These are phyloP conservation scores for Myrmophylax atrothorax DNA, from an alignment of 2,113 vertebrate species.

Conservation along the genomic window DNA sequence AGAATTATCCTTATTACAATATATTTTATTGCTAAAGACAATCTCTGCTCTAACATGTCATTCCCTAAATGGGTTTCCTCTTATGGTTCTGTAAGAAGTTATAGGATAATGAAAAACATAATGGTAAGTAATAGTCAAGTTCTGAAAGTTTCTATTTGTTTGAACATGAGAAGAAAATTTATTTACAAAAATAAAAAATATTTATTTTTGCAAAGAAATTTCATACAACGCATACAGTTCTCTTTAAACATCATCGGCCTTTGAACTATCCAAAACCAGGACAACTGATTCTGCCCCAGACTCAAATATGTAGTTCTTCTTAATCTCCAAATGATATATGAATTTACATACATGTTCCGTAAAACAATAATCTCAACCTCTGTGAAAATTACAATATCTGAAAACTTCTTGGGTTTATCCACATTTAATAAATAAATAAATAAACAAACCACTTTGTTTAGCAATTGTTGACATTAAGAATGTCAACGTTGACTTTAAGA, in stretches of 20 bases:
- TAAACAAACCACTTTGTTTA: neutral
- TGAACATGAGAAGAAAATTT: neutral
- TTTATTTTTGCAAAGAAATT: neutral
- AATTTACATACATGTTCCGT: neutral
- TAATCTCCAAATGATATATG: neutral
- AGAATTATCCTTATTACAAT: neutral
- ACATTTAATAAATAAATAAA: neutral
- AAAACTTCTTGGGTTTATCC: neutral
- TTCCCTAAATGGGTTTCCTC: neutral
- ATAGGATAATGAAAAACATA: neutral
- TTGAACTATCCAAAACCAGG: neutral
- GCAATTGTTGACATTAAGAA: neutral
- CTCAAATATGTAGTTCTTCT: neutral
- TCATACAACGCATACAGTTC: neutral
- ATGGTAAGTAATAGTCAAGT: neutral
- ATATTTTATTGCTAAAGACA: neutral
- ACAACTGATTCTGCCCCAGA: fast-evolving
- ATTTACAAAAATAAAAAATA: neutral
- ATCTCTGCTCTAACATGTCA: neutral
- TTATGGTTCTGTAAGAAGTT: neutral
- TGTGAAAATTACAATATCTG: neutral
- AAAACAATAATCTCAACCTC: neutral
- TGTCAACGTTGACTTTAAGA: neutral
- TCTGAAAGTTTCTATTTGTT: neutral
- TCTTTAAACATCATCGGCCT: neutral